These are phyloP conservation scores for Calosoma granatense DNA, from an alignment of 1,140 invertebrate genomes.

Conservation along the genomic window DNA sequence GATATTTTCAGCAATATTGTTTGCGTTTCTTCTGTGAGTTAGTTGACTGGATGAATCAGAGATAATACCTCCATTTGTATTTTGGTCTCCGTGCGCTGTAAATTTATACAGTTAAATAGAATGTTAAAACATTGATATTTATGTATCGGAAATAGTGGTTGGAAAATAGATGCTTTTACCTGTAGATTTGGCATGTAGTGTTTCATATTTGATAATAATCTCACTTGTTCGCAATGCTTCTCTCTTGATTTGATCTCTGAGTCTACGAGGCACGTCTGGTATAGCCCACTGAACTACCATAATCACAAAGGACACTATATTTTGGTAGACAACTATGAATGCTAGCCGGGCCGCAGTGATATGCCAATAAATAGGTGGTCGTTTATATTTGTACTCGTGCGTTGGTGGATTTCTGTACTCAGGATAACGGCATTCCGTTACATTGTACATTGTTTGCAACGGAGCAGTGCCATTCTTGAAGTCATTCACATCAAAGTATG, in stretches of 20 bases:
- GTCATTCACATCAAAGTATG: slow-evolving; percentile 45
- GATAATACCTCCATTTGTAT: neutral
- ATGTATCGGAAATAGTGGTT: too few relatives aligned
- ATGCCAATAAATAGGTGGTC: slow-evolving; percentile 67
- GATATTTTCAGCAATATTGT: neutral
- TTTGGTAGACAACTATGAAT: slow-evolving; percentile 88
- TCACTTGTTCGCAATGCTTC: slow-evolving; percentile 81
- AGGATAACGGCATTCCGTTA: slow-evolving; percentile 42
- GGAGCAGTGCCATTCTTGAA: slow-evolving; percentile 45
- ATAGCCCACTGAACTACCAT: slow-evolving; percentile 71
- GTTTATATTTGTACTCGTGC: slow-evolving; percentile 44
- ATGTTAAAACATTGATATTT: too few relatives aligned
- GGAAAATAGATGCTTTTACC: neutral
- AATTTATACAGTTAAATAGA: neutral
- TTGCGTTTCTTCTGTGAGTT: neutral
- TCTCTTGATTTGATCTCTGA: slow-evolving; percentile 66
- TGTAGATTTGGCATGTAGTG: neutral
- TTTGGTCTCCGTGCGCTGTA: neutral
- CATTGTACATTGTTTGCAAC: slow-evolving; percentile 32
- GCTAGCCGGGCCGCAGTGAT: slow-evolving; percentile 64
- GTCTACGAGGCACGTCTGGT: slow-evolving; percentile 63
- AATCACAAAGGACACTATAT: slow-evolving; percentile 65
- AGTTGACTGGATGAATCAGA: neutral
- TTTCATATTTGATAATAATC: slow-evolving; percentile 47
- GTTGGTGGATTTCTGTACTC: slow-evolving; percentile 46